Conservation (phyloP, 1,140 invertebrate species). For the Neodiprion fabricii region DNA sequence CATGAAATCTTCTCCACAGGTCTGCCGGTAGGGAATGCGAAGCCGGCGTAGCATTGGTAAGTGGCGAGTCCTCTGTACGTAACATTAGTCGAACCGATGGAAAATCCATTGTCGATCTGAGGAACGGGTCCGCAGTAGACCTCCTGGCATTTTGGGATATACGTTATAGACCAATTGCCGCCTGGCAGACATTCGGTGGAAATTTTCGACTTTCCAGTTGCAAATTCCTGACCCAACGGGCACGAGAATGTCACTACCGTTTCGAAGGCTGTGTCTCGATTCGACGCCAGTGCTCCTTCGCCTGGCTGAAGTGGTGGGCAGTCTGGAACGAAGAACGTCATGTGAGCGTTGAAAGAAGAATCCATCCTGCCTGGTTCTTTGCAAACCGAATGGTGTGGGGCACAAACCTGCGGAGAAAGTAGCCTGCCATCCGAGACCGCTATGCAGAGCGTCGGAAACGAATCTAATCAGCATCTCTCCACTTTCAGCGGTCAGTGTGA, state of each 20-base stretch:
- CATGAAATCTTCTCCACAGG: constrained; percentile 91
- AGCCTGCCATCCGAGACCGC: constrained; percentile 83
- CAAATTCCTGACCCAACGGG: constrained; percentile 93
- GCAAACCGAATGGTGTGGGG: not conserved
- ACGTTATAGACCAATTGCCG: constrained; percentile 91
- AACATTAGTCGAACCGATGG: constrained; percentile 93
- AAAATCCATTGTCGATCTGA: constrained; percentile 97
- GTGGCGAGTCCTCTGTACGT: constrained; percentile 92
- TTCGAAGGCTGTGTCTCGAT: constrained; percentile 90
- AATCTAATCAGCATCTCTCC: constrained; percentile 92
- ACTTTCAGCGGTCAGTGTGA: constrained; percentile 90
- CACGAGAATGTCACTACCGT: constrained; percentile 90
- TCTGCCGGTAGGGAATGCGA: constrained; percentile 87
- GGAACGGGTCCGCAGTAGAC: constrained; percentile 97
- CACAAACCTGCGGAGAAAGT: constrained; percentile 85
- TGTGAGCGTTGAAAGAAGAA: constrained; percentile 11
- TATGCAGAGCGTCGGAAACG: constrained; percentile 86
- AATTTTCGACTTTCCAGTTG: constrained; percentile 84
- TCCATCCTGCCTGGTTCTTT: constrained; percentile 3
- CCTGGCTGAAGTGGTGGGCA: constrained; percentile 87
- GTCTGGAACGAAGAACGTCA: constrained; percentile 67
- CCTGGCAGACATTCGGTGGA: constrained; percentile 86
- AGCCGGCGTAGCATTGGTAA: constrained; percentile 96
- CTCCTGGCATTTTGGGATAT: constrained; percentile 96
- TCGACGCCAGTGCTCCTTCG: constrained; percentile 86